Evolutionary conservation across 2,113 vertebrate genomes (phyloP), one percentile per base, ranked within the genome.

Genomic region (Cariama cristata): DNA sequence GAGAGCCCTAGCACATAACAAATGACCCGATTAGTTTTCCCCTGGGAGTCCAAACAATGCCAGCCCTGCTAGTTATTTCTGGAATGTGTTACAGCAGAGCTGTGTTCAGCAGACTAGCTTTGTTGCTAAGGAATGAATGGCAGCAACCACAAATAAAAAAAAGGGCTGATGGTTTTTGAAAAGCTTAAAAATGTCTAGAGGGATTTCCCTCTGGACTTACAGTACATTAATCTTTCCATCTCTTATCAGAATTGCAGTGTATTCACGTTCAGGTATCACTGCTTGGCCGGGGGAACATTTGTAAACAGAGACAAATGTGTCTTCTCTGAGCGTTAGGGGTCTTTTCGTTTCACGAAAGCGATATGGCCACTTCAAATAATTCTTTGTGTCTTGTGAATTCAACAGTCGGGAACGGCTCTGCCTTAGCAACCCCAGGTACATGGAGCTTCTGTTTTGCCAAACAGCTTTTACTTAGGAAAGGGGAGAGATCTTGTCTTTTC

Each of bases 101-200:
- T 26, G 4, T 18, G 30, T 86, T 85, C 71, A 88, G 68, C 93
- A 93, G 81, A 42, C 68, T 45, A 21, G 95, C 75, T 96, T 94
- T 90, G 94, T 95, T 97, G 96, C 91, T 97, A 93, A 98, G 96
- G 94, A 91, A 90, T 87, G 94, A 91, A 90, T 87, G 89, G 52
- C 19, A 26, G 49, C 86, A 82, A 88, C 95, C 79, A 72, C 56
- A 66, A 86, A 96, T n/a, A n/a, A 83, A 92, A 93, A 50, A 59
- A 72, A 44, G 77, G 80, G 52, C 82, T 96, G 76, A 79, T n/a
- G n/a, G n/a, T 98, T 97, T 95, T 40, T 93, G n/a, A n/a, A n/a
- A 93, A 80, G 72, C 92, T 92, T 92, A 95, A 92, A 73, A 83
- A 35, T 90, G 74, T 87, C 79, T 87, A 81, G 53, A 76, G 95